Evolutionary conservation across 2,888 invertebrate species (phyloP), one percentile per base, ranked within the genome.

Genomic region (Lasioglossum marginatum): DNA sequence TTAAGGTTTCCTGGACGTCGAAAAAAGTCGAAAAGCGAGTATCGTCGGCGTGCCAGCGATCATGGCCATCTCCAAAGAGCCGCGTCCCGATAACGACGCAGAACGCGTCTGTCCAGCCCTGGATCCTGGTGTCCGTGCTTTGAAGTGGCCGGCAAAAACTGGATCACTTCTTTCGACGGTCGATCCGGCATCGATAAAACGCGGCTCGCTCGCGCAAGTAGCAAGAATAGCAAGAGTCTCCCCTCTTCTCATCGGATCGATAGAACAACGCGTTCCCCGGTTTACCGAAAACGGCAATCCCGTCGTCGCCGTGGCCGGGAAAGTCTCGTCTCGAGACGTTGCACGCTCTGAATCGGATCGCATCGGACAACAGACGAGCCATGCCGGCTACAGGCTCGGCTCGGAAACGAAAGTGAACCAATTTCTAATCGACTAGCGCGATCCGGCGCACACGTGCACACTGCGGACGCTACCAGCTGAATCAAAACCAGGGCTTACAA

Each of bases 341-440:
- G 71, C 75, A 76, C 79, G 79, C 84, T 83, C 84, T 66, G 81
- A 85, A 86, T 78, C 70, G 81, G 27, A 57, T 75, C 19, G 75
- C n/a, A 27, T 60, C 27, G 60, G 27, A 60, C 52, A 52, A 52
- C 52, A 10, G 52, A n/a, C n/a, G 52, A 52, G 52, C 52, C 23
- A 23, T 23, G 23, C 52, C 23, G 52, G n/a, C 66, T 43, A 34
- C 34, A 34, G 70, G 37, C 16, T 48, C 71, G 80, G 78, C 68
- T 75, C 37, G 45, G 83, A 74, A 87, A 86, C 86, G 88, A 89
- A 90, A 89, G 90, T 83, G 84, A 90, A 86, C 82, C 81, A 89
- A 88, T 88, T 90, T 89, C 88, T 87, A 87, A 88, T 90, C 85
- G 87, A 80, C 76, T 31, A 80, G 82, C 80, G 74, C 70, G 79